Conservation (phyloP, 2,113 vertebrate species). For the Tympanuchus pallidicinctus region DNA sequence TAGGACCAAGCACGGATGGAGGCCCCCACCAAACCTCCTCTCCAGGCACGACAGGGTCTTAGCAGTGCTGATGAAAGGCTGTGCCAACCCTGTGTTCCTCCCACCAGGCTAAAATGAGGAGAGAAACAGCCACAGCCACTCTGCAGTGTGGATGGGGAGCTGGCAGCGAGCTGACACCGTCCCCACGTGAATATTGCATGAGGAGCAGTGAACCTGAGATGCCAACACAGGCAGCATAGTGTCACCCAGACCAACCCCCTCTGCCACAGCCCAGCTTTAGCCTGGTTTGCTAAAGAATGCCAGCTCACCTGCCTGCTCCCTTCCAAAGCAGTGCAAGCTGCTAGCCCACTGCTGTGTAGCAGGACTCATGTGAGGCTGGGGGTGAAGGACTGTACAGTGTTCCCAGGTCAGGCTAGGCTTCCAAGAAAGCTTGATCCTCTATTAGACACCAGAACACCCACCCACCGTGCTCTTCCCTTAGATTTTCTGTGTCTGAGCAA, state of each 20-base stretch:
- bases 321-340: background rate
- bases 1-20: accelerated
- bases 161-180: slow-evolving; percentile 78
- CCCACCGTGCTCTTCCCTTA: accelerated
- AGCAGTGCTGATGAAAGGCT: background rate
- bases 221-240: slow-evolving; percentile 3
- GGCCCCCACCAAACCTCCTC: background rate
- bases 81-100: background rate
- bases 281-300: accelerated
- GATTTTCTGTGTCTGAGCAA: background rate
- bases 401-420: accelerated
- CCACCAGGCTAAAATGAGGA: background rate
- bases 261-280: background rate
- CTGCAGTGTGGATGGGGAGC: slow-evolving; percentile 43
- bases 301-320: background rate
- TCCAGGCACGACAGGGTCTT: background rate
- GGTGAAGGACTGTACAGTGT: accelerated
- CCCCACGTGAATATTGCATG: slow-evolving; percentile 86
- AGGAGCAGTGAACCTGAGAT: slow-evolving; percentile 81
- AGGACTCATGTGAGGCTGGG: accelerated
- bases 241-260: background rate
- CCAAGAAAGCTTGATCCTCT: accelerated
- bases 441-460: accelerated
- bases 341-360: accelerated
- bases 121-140: slow-evolving; percentile 50